These are phyloP conservation scores for Mirounga angustirostris DNA, from an alignment of 2,113 vertebrate species.

Conservation along the genomic window DNA sequence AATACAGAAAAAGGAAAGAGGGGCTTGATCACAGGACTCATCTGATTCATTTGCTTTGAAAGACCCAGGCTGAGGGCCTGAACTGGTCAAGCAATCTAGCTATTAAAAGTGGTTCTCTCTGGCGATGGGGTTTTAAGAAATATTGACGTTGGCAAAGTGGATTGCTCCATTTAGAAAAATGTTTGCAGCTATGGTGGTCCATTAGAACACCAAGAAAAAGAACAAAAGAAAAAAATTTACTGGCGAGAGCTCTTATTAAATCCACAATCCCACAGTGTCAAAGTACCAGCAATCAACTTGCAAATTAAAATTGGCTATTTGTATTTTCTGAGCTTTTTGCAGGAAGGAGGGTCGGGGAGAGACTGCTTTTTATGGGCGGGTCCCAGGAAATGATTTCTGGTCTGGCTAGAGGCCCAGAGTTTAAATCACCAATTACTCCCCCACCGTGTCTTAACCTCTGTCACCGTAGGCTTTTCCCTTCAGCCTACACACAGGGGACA, in stretches of 20 bases:
- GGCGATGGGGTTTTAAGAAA: neutral
- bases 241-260: neutral
- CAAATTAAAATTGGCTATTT: neutral
- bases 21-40: neutral
- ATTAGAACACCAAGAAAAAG: conserved; percentile 41
- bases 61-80: neutral
- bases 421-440: neutral
- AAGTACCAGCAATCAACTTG: neutral
- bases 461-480: neutral
- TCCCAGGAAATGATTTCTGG: neutral
- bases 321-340: neutral
- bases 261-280: neutral
- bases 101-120: neutral
- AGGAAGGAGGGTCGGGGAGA: neutral
- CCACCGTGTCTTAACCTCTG: neutral
- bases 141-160: conserved; percentile 11
- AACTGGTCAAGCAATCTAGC: neutral
- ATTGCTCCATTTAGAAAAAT: conserved; percentile 31
- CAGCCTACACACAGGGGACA: neutral
- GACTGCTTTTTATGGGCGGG: neutral
- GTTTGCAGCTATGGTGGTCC: conserved; percentile 42
- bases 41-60: neutral
- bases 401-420: neutral
- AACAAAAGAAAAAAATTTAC: neutral
- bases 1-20: neutral